These are phyloP conservation scores for Danio choprae DNA, from an alignment of 2,797 vertebrate species.

Conservation along the genomic window DNA sequence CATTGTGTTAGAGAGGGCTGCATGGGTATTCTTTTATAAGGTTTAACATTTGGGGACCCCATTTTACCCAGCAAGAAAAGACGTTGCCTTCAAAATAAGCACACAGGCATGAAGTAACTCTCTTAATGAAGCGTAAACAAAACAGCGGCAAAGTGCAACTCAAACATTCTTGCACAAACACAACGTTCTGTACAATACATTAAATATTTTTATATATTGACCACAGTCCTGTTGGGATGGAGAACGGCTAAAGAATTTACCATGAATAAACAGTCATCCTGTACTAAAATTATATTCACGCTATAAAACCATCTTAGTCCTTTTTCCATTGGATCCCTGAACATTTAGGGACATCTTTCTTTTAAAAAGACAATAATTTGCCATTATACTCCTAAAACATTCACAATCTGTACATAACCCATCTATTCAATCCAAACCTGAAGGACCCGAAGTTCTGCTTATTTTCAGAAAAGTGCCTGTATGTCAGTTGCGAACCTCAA, in stretches of 20 bases:
- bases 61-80: constrained; percentile 20
- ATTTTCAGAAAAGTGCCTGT: constrained; percentile 32
- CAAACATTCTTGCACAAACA: constrained; percentile 15
- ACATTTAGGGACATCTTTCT: constrained; percentile 71
- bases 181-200: constrained; percentile 40
- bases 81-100: background rate
- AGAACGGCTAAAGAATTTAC: constrained; percentile 40
- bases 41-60: constrained; percentile 11
- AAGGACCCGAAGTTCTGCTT: constrained; percentile 24
- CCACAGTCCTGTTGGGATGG: constrained; percentile 22
- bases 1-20: background rate
- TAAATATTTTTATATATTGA: constrained; percentile 38
- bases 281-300: constrained; percentile 69
- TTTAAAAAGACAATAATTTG: constrained; percentile 31
- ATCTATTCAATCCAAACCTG: constrained; percentile 22
- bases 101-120: background rate
- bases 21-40: background rate
- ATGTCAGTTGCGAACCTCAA: background rate
- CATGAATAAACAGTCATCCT: constrained; percentile 50
- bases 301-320: constrained; percentile 73
- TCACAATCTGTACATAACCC: constrained; percentile 33
- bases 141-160: constrained; percentile 16
- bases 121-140: constrained; percentile 9
- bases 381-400: constrained; percentile 33
- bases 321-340: constrained; percentile 74